Evolutionary conservation across 2,797 vertebrate genomes (phyloP).

Genomic region (Eulemur mongoz): DNA sequence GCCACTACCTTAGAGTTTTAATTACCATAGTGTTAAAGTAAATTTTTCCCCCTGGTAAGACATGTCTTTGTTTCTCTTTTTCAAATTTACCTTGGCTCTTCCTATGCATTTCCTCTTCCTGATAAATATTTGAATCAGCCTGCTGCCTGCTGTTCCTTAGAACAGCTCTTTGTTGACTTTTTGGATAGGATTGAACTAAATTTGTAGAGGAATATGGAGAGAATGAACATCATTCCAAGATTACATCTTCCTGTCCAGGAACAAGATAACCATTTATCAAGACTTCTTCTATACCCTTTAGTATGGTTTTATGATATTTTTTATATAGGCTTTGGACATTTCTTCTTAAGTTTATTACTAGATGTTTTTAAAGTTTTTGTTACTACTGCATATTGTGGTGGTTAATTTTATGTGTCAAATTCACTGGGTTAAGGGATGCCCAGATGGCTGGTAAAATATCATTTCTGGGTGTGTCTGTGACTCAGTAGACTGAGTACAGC

Average conservation of each 20-base stretch:
- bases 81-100: neutral
- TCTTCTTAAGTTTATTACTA: constrained; percentile 42
- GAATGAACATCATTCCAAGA: neutral
- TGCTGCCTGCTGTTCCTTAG: neutral
- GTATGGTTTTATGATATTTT: constrained; percentile 10
- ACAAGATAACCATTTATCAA: neutral
- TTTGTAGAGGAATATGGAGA: constrained; percentile 10
- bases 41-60: neutral
- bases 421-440: neutral
- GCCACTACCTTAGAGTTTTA: neutral
- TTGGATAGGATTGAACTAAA: constrained; percentile 7
- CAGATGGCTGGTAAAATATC: neutral
- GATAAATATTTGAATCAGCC: neutral
- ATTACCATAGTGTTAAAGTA: neutral
- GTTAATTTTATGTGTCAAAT: neutral
- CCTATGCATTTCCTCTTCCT: neutral
- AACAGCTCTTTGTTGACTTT: neutral
- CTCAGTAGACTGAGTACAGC: neutral
- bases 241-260: neutral
- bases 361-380: neutral
- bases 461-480: neutral
- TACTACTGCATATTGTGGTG: neutral
- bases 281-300: neutral
- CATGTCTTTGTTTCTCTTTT: neutral
- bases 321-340: neutral